Evolutionary conservation across 2,113 vertebrate species (phyloP), one percentile per base, ranked within the genome.

Genomic region (Panurus biarmicus): DNA sequence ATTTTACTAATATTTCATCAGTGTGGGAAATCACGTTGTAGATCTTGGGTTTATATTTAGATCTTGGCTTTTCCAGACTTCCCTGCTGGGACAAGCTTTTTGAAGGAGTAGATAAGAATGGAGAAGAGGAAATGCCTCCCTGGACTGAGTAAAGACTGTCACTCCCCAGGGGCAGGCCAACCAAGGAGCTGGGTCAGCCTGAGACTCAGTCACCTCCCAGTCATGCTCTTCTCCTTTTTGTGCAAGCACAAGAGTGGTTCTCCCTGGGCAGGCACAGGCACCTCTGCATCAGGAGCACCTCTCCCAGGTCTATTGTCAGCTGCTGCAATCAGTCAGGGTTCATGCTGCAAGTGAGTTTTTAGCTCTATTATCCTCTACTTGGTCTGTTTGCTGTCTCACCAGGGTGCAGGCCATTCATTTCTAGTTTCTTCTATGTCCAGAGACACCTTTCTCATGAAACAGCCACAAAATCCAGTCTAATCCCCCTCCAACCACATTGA

Each of bases 181-280:
- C 20, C 15, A 31, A 45, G 20, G 3, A 64, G 5, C 12, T 48
- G 61, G 26, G 18, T 57, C 57, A 89, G 31, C 17, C 36, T 57
- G 13, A 53, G 25, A 4, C 26, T 53, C 19, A 7, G 22, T 5
- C 40, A n/a, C 9, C 10, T 71, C 24, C 26, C 38, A 33, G 35
- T 11, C 2, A 0, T 58, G 22, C 15, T 51, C 21, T 53, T 53
- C 22, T 48, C 14, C 18, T 22, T 26, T 25, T 12, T 42, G 8
- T 61, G 19, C 50, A 48, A 82, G 15, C 9, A n/a, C 21, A 65
- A 2, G 48, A 23, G 9, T 8, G 11, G 4, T 11, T 19, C 23
- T 58, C 10, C 6, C 42, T 71, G 42, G 22, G 11, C 0, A 0
- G 35, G 24, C 48, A 67, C 1, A 1, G 56, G 47, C 50, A 18